A percentile compares a stretch with the other conserved stretches of the same genome.
These are phyloP conservation scores for Equus quagga DNA, from an alignment of 2,113 vertebrate genomes.

Conservation along the genomic window DNA sequence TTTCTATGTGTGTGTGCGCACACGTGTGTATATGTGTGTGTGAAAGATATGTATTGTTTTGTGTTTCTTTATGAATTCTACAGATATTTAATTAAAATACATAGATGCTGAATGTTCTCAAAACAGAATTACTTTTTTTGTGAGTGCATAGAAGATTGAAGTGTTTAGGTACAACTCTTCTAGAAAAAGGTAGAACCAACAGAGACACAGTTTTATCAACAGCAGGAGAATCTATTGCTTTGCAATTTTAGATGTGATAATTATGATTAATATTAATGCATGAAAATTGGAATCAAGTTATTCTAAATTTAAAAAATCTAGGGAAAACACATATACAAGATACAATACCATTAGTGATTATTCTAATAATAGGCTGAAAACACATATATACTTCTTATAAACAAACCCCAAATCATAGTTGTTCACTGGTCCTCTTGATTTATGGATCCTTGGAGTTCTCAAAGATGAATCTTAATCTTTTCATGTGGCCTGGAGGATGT, in stretches of 20 bases:
- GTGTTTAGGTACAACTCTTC: neutral
- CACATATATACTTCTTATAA: neutral
- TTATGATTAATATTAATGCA: neutral
- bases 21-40: neutral
- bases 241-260: neutral
- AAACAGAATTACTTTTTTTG: neutral
- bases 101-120: neutral
- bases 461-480: conserved; percentile 13
- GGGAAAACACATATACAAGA: neutral
- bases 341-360: neutral
- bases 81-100: conserved; percentile 14
- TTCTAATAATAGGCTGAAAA: neutral
- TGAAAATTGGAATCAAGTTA: neutral
- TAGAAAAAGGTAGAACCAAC: neutral
- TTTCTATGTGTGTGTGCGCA: neutral
- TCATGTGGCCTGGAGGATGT: neutral
- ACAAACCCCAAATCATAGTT: conserved; percentile 4
- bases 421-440: neutral
- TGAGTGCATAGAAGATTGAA: neutral
- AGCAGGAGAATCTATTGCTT: neutral
- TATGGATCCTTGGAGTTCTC: neutral
- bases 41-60: neutral
- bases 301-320: neutral
- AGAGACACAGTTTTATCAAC: neutral
- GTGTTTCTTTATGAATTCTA: neutral